phyloP scores from a whole-genome alignment of 2,797 vertebrate genomes.

The Okamejei kenojei region DNA sequence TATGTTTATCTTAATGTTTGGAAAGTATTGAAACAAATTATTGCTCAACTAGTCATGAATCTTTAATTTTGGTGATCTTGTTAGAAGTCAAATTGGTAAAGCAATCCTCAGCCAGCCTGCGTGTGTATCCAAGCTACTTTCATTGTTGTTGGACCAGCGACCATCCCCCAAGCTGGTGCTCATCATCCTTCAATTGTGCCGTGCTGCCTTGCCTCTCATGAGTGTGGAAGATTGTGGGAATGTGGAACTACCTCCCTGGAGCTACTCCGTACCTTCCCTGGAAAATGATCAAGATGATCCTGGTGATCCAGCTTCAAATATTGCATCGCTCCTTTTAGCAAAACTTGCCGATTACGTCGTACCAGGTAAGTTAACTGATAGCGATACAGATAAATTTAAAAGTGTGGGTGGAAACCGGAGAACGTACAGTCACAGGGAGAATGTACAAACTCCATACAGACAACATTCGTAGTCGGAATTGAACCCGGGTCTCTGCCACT shows the following conservation, averaged over 20 bases:
- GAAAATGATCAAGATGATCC: constrained; percentile 89
- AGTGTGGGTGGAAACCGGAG: no score
- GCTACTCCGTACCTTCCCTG: constrained; percentile 83
- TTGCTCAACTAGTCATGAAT: background rate
- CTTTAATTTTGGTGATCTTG: constrained; percentile 32
- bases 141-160: constrained; percentile 89
- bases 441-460: no score
- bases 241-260: constrained; percentile 92
- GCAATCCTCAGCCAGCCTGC: constrained; percentile 96
- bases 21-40: constrained; percentile 1
- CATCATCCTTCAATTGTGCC: constrained; percentile 92
- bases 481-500: no score
- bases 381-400: background rate
- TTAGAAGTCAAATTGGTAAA: constrained; percentile 95
- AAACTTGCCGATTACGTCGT: constrained; percentile 96
- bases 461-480: no score
- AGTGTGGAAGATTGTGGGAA: constrained; percentile 96
- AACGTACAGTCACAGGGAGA: no score
- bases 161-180: constrained; percentile 97
- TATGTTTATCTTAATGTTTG: background rate
- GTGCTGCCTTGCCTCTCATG: constrained; percentile 92
- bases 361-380: constrained; percentile 66
- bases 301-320: constrained; percentile 90
- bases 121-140: constrained; percentile 94
- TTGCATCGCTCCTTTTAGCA: constrained; percentile 84